phyloP scores from a whole-genome alignment of 2,113 vertebrate species.

The Scophthalmus maximus region DNA sequence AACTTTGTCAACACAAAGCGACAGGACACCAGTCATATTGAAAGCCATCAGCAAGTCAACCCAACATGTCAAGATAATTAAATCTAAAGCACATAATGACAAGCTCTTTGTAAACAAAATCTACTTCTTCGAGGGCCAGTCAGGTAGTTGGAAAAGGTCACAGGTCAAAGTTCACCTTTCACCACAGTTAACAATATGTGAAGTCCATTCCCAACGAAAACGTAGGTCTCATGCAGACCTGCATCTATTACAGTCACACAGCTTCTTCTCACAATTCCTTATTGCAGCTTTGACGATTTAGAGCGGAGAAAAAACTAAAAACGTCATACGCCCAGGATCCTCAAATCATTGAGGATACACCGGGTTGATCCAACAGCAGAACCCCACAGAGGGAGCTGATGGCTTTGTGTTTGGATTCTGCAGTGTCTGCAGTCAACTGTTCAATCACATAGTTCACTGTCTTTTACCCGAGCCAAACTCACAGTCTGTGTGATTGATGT shows the following conservation, averaged over 20 bases:
- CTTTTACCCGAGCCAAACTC: slow-evolving; percentile 51
- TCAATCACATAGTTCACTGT: slow-evolving; percentile 21
- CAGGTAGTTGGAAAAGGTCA: slow-evolving; percentile 30
- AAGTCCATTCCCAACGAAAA: slow-evolving; percentile 40
- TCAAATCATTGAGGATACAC: slow-evolving; percentile 12
- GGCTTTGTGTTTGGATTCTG: slow-evolving; percentile 14
- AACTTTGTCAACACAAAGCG: slow-evolving; percentile 38
- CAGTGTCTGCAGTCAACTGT: slow-evolving; percentile 6
- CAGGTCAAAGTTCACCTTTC: slow-evolving; percentile 45
- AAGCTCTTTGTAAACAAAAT: slow-evolving; percentile 47
- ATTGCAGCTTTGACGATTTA: too few relatives aligned
- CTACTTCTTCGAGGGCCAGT: slow-evolving; percentile 19
- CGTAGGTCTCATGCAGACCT: neutral
- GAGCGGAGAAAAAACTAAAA: neutral
- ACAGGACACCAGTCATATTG: slow-evolving; percentile 15
- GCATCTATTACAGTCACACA: neutral
- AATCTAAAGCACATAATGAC: slow-evolving; percentile 43
- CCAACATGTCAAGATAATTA: slow-evolving; percentile 41
- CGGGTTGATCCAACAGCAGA: slow-evolving; percentile 17
- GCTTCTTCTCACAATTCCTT: too few relatives aligned
- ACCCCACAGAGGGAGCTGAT: neutral
- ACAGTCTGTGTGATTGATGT: slow-evolving; percentile 57
- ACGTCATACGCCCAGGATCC: neutral
- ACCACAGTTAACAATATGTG: slow-evolving; percentile 12
- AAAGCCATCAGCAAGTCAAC: slow-evolving; percentile 4